Percentiles rank a stretch among this genome's conserved stretches.
phyloP scores from a whole-genome alignment of 1,140 invertebrate genomes.

The Diabrotica undecimpunctata region DNA sequence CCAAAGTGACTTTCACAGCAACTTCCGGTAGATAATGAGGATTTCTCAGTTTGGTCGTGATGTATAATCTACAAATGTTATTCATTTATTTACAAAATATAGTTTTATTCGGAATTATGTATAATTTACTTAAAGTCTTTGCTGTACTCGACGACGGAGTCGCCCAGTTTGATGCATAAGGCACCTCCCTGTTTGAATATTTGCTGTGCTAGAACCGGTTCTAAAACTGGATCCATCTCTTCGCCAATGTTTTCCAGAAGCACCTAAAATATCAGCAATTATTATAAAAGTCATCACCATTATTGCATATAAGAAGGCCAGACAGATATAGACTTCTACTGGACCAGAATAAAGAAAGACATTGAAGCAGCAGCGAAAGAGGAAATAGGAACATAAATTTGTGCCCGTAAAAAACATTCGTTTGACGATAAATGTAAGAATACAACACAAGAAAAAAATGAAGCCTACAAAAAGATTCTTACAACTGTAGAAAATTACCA shows the following conservation, averaged over 20 bases:
- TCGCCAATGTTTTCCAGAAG: conserved; percentile 84
- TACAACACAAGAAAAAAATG: no score
- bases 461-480: no score
- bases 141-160: conserved; percentile 79
- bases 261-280: conserved; percentile 53
- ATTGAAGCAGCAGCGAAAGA: no score
- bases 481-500: no score
- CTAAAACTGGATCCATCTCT: conserved; percentile 85
- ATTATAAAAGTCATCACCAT: neutral
- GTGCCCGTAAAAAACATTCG: no score
- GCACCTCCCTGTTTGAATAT: conserved; percentile 84
- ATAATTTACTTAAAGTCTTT: conserved; percentile 71
- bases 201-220: conserved; percentile 83
- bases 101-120: conserved; percentile 4
- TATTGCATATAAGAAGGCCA: no score
- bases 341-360: no score
- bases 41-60: conserved; percentile 91
- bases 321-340: no score
- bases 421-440: no score
- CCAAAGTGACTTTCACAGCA: conserved; percentile 85
- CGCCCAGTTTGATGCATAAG: conserved; percentile 79
- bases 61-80: conserved; percentile 69
- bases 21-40: conserved; percentile 92
- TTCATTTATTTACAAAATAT: neutral
- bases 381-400: no score